Conservation (phyloP, 1,140 invertebrate genomes). For the Octopus sinensis region DNA sequence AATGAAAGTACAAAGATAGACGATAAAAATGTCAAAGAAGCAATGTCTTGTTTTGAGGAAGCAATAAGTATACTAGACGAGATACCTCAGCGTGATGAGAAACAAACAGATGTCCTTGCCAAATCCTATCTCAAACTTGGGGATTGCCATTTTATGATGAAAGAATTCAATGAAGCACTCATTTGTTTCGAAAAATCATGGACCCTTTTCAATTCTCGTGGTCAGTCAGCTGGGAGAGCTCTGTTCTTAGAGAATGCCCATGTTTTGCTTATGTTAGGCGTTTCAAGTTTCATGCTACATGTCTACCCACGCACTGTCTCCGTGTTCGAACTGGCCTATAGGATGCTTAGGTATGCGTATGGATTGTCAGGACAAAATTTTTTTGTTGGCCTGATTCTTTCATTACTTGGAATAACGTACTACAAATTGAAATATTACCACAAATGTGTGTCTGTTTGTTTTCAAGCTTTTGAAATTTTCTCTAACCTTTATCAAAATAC, state of each 20-base stretch:
- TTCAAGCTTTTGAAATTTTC: slow-evolving; percentile 50
- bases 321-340: slow-evolving; percentile 47
- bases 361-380: slow-evolving; percentile 42
- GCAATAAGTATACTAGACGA: slow-evolving; percentile 41
- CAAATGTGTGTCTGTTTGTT: slow-evolving; percentile 50
- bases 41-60: slow-evolving; percentile 47
- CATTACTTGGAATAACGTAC: slow-evolving; percentile 48
- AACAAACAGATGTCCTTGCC: slow-evolving; percentile 43
- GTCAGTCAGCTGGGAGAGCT: slow-evolving; percentile 28
- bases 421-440: slow-evolving; percentile 54
- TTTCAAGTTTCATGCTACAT: slow-evolving; percentile 52
- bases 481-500: slow-evolving; percentile 44
- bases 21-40: slow-evolving; percentile 41
- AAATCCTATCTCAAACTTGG: slow-evolving; percentile 48
- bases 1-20: slow-evolving; percentile 18
- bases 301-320: slow-evolving; percentile 49
- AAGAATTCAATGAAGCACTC: slow-evolving; percentile 47
- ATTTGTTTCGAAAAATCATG: slow-evolving; percentile 49
- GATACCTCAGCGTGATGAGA: slow-evolving; percentile 36
- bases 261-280: slow-evolving; percentile 52
- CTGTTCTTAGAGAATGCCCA: slow-evolving; percentile 48
- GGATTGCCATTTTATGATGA: slow-evolving; percentile 51
- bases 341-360: slow-evolving; percentile 44
- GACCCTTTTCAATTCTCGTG: slow-evolving; percentile 31
- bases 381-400: slow-evolving; percentile 46